Conservation (phyloP, 2,797 vertebrate genomes). For the Pipistrellus kuhlii region DNA sequence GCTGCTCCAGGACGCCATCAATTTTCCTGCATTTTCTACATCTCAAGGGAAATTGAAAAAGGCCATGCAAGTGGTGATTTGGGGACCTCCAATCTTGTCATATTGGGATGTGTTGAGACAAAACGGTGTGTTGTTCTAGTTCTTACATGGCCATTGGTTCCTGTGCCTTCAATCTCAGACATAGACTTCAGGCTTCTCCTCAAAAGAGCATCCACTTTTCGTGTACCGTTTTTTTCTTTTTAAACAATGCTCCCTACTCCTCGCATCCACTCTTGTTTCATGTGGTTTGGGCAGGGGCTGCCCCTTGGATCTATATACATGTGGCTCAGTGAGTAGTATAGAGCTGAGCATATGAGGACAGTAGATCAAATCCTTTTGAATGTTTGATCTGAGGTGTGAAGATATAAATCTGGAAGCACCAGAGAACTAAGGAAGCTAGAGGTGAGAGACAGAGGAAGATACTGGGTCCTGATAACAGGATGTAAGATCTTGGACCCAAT, state of each 20-base stretch:
- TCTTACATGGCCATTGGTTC: background rate
- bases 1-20: background rate
- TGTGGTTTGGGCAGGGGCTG: background rate
- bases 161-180: background rate
- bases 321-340: background rate
- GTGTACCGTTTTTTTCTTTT: background rate
- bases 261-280: background rate
- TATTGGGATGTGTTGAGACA: background rate
- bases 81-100: background rate
- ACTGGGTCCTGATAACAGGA: background rate
- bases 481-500: background rate
- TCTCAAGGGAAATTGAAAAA: slow-evolving; percentile 20
- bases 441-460: background rate
- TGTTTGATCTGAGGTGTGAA: background rate
- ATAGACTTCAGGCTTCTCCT: background rate
- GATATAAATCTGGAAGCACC: background rate
- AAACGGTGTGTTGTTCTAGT: background rate
- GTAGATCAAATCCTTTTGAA: background rate
- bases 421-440: background rate
- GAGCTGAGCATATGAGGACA: background rate
- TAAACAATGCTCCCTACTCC: background rate
- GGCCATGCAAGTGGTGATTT: background rate
- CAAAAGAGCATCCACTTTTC: background rate
- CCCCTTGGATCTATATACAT: background rate
- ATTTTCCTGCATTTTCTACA: slow-evolving; percentile 14